A percentile compares a stretch with the other conserved stretches of the same genome.
Conservation (phyloP, 2,797 vertebrate species). For the Sebastes iracundus region DNA sequence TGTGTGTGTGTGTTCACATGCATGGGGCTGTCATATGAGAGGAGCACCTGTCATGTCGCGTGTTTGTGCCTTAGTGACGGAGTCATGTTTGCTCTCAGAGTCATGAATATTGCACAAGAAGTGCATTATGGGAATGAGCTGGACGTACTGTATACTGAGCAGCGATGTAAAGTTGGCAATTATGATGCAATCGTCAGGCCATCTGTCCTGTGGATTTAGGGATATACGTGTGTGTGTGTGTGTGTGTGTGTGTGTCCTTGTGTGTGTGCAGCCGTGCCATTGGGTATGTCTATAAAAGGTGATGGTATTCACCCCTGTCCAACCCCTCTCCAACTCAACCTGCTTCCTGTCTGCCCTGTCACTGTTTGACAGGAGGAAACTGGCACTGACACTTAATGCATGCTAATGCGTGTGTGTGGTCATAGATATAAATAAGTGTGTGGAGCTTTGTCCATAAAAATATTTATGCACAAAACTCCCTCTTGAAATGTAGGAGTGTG, state of each 20-base stretch:
- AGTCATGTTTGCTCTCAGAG: conserved; percentile 34
- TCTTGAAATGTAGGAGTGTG: neutral
- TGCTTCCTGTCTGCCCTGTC: conserved; percentile 57
- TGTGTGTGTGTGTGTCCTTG: neutral
- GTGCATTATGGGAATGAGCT: conserved; percentile 47
- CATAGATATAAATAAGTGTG: conserved; percentile 3
- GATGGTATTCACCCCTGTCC: conserved; percentile 75
- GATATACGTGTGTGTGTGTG: neutral
- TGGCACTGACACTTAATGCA: conserved; percentile 46
- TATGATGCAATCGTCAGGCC: conserved; percentile 35
- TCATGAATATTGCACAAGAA: conserved; percentile 57
- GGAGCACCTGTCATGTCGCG: conserved; percentile 30
- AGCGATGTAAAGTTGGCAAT: conserved; percentile 37
- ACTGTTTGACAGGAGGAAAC: conserved; percentile 64
- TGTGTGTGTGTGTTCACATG: neutral
- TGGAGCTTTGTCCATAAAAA: conserved; percentile 13
- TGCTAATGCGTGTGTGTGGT: neutral
- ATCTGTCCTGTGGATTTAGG: conserved; percentile 52
- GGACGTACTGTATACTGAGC: neutral
- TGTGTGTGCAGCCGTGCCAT: conserved; percentile 35
- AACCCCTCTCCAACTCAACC: conserved; percentile 47
- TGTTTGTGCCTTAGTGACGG: conserved; percentile 20
- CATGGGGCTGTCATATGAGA: conserved; percentile 17
- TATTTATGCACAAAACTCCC: conserved; percentile 3
- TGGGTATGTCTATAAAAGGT: conserved; percentile 82